Conservation (phyloP, 1,140 invertebrate species). For the Drosophila nigrodunni region DNA sequence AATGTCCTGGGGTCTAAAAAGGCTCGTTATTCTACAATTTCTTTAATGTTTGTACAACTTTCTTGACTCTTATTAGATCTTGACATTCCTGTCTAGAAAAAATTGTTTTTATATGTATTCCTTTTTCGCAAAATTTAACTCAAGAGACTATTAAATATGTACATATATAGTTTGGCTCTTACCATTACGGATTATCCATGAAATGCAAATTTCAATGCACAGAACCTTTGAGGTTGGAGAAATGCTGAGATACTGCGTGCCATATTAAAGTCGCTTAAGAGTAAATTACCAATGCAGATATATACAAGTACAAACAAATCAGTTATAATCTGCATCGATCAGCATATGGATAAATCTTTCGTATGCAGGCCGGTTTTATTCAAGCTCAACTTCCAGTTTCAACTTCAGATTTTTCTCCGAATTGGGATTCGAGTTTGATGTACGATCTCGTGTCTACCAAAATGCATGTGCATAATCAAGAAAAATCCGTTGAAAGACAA, state of each 20-base stretch:
- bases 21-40: too few species aligned
- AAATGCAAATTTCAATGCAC: conserved; percentile 59
- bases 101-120: neutral
- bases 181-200: conserved; percentile 55
- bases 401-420: neutral
- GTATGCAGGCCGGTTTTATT: conserved; percentile 63
- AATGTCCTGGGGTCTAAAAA: too few species aligned
- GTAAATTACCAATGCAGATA: conserved; percentile 81
- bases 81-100: neutral
- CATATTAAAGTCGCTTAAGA: conserved; percentile 76
- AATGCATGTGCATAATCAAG: conserved; percentile 81
- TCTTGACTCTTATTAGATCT: neutral
- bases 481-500: conserved; percentile 52
- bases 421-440: conserved; percentile 71
- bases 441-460: conserved; percentile 58
- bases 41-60: neutral
- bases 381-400: conserved; percentile 38
- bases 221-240: conserved; percentile 32
- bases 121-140: neutral
- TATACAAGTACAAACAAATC: conserved; percentile 74
- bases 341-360: conserved; percentile 47
- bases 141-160: neutral
- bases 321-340: conserved; percentile 77
- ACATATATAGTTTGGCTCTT: neutral
- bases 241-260: conserved; percentile 57